These are phyloP conservation scores for Rotaria macrura DNA, from an alignment of 2,888 invertebrate species.

Conservation along the genomic window DNA sequence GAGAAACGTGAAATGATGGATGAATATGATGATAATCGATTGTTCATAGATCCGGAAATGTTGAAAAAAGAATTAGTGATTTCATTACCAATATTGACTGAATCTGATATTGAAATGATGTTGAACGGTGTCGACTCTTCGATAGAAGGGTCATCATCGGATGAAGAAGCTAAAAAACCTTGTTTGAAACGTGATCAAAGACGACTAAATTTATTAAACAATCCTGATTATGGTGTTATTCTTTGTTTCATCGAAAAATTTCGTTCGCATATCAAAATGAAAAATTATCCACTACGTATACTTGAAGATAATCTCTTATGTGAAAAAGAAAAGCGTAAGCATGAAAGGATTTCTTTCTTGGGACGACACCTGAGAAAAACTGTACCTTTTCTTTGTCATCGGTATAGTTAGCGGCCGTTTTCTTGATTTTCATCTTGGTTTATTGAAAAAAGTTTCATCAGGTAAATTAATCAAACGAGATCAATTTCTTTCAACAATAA, in stretches of 20 bases:
- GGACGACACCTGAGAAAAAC: too few relatives aligned
- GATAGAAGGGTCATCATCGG: background rate
- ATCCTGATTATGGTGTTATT: background rate
- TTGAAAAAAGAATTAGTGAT: background rate
- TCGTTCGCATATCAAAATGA: background rate
- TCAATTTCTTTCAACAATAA: background rate
- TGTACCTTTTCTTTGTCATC: background rate
- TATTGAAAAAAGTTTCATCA: background rate
- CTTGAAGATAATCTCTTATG: background rate
- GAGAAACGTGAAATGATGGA: background rate
- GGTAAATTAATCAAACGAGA: background rate
- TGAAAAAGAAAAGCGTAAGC: background rate
- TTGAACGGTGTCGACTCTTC: background rate
- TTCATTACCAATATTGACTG: background rate
- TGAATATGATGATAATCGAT: background rate
- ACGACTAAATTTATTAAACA: background rate
- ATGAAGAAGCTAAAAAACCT: background rate
- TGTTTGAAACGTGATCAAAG: background rate
- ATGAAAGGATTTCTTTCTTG: background rate
- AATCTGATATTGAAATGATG: background rate
- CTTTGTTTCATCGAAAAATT: background rate
- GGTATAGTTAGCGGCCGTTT: background rate
- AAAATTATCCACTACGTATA: background rate
- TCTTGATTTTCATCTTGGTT: background rate
- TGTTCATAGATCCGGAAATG: background rate